phyloP scores from a whole-genome alignment of 2,888 invertebrate genomes.

The Smittia aterrima region DNA sequence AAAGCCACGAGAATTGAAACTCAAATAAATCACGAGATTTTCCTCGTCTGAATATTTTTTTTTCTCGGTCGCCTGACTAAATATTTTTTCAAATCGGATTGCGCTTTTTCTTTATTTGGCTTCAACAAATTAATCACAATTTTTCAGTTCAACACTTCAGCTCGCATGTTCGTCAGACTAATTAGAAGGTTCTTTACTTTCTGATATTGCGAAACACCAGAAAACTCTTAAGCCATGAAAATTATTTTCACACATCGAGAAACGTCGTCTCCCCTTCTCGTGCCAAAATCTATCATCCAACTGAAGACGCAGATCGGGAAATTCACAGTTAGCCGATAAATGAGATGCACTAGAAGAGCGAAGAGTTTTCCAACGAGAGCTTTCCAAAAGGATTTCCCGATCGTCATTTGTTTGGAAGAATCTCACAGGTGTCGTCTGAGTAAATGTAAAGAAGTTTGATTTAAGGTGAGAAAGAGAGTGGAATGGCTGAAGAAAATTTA shows the following conservation, averaged over 20 bases:
- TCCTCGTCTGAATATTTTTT: not conserved
- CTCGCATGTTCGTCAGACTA: not conserved
- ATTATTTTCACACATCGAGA: not conserved
- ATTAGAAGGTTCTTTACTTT: no score
- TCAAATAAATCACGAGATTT: slow-evolving; percentile 10
- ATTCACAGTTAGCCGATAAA: not conserved
- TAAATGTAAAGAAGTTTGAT: not conserved
- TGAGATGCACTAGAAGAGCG: not conserved
- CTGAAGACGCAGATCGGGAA: slow-evolving; percentile 25
- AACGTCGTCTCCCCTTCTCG: not conserved
- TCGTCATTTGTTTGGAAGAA: not conserved
- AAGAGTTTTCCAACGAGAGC: slow-evolving; percentile 31
- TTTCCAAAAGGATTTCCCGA: slow-evolving; percentile 23
- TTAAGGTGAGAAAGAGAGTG: not conserved
- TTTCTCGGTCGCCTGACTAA: not conserved
- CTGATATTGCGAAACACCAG: no score
- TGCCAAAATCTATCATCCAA: slow-evolving; percentile 26
- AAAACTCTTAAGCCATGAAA: not conserved
- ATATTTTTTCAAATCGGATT: not conserved
- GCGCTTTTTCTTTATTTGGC: not conserved
- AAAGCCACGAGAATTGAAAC: not conserved
- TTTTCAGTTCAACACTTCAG: not conserved
- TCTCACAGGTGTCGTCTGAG: not conserved
- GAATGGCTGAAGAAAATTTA: not conserved
- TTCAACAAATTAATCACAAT: not conserved